Base-by-base conservation (phyloP, 2,888 invertebrate genomes). In the Metacarcinus magister region DNA sequence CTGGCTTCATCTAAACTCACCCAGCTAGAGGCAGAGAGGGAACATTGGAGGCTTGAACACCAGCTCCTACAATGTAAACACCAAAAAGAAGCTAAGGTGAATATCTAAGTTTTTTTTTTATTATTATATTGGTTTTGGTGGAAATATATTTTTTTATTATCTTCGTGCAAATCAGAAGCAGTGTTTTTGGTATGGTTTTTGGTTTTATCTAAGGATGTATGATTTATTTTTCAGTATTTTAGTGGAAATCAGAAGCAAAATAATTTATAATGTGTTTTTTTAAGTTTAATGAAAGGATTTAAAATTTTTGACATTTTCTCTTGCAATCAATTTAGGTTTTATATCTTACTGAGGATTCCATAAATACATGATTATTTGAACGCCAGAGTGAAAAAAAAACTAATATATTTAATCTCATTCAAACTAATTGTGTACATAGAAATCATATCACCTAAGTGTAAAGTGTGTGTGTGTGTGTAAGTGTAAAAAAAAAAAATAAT, bases 31-130 rank as follows among this genome's bases (percentile, higher is more conserved):
- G 98, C 98, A 97, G 98, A 98, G 97, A 98, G 98, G 96, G 98
- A 98, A 97, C 98, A 98, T 97, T 98, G 98, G 98, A 98, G 98
- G 97, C 98, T 98, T 0, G 98, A 98, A 97, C 98, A 98, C 97
- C 98, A 98, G 97, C 98, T 98, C 92, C 97, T 98, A 48, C 98
- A 98, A 97, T 98, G 98, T 96, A 98, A 98, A 97, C 98, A 98
- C 97, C 98, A 97, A 90, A 97, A 97, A 43, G 96, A 96, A 43
- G 87, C 92, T 48, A 96, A 96, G 96, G 96, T 96, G 16, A n/a
- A 95, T n/a, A 54, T 10, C 75, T 16, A 32, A 16, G 13, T 10
- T 93, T n/a, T 7, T n/a, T 7, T 54, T 48, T 28, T n/a, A 54
- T 60, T 60, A 23, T 60, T 60, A 19, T 60, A 60, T 23, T 60